Percentiles rank a stretch among this genome's conserved stretches.
Evolutionary conservation across 2,888 invertebrate genomes (phyloP).

Genomic region (Dicranocentrus wangi): DNA sequence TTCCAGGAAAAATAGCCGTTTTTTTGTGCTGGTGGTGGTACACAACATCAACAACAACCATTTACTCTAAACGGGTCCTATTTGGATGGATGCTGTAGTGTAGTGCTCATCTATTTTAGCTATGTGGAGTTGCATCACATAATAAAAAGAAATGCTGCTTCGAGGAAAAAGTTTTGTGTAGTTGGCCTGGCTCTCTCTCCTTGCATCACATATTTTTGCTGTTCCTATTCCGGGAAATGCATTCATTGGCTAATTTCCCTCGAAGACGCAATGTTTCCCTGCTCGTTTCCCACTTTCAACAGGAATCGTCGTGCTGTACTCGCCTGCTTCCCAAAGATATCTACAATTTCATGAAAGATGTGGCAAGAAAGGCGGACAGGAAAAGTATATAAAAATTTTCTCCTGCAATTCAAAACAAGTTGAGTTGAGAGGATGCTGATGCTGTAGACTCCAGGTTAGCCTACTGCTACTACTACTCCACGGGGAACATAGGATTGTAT

Average conservation of each 20-base stretch:
- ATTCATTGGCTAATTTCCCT: conserved; percentile 3
- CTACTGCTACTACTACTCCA: conserved; percentile 9
- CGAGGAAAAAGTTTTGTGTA: too few species aligned
- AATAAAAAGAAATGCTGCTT: too few species aligned
- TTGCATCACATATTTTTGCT: background rate
- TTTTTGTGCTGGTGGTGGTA: too few species aligned
- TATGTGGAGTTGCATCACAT: too few species aligned
- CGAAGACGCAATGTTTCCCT: background rate
- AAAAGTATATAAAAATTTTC: conserved; percentile 20
- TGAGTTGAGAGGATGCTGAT: too few species aligned
- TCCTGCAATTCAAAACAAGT: background rate
- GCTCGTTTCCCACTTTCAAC: background rate
- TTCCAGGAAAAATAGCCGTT: too few species aligned
- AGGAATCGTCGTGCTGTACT: too few species aligned
- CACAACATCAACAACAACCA: too few species aligned
- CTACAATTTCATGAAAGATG: conserved; percentile 2
- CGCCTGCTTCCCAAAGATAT: conserved; percentile 12
- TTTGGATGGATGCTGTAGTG: too few species aligned
- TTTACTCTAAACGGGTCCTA: too few species aligned
- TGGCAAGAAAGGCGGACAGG: conserved; percentile 2
- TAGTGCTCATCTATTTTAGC: too few species aligned
- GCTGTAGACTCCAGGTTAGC: background rate
- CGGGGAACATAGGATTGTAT: background rate
- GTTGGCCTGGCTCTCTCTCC: too few species aligned
- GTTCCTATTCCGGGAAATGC: background rate